Conservation (phyloP, 2,113 vertebrate species). For the Aegotheles bennettii region DNA sequence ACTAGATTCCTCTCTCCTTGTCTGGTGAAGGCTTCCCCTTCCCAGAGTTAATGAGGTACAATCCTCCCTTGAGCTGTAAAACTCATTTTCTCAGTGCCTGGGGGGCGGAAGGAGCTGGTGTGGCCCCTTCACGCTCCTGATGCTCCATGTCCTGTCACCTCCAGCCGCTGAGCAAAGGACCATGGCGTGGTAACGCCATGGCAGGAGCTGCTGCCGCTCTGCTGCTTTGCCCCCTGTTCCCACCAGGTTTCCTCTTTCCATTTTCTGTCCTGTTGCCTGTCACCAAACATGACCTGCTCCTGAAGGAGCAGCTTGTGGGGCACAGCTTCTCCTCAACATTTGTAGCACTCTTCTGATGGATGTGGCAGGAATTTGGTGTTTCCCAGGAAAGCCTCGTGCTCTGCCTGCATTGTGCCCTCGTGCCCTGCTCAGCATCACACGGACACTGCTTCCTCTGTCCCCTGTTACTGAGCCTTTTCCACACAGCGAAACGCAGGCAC, state of each 20-base stretch:
- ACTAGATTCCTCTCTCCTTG: not conserved
- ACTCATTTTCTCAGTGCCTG: not conserved
- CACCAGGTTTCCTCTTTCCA: not conserved
- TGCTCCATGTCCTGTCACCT: not conserved
- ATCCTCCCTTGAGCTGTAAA: not conserved
- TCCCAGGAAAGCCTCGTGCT: not conserved
- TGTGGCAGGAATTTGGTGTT: rapidly evolving
- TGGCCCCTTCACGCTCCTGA: not conserved
- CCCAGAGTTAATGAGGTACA: conserved; percentile 11
- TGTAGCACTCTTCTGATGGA: not conserved
- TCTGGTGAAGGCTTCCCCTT: not conserved
- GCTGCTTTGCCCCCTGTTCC: not conserved
- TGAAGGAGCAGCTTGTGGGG: not conserved
- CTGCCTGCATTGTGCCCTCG: no score
- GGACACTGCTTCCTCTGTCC: not conserved
- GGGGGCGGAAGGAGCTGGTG: not conserved
- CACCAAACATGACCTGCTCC: not conserved
- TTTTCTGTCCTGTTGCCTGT: not conserved
- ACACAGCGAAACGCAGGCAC: no score
- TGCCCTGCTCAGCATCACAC: not conserved
- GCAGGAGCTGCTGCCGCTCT: not conserved
- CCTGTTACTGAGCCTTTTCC: no score
- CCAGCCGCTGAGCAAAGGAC: not conserved
- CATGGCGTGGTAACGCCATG: rapidly evolving
- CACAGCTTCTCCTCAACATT: not conserved